Base-by-base conservation (phyloP, 2,888 invertebrate species). In the Spodoptera exigua region DNA sequence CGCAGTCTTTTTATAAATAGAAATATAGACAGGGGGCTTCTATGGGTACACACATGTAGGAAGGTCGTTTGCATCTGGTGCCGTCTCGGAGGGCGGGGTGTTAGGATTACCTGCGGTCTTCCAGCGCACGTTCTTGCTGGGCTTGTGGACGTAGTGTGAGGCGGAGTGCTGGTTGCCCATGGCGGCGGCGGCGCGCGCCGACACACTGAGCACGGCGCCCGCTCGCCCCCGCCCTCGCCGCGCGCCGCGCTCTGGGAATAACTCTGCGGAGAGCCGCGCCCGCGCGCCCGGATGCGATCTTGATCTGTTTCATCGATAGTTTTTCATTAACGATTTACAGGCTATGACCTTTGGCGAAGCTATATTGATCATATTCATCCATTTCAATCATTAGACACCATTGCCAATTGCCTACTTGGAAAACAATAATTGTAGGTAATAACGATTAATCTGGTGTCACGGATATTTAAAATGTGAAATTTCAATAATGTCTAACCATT, bases 61-160 rank as follows among this genome's bases (percentile, higher is more conserved):
- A 55, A n/a, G 45, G 13, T 32, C 52, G 54, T 43, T 53, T 46
- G 61, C 66, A 46, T 27, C 65, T 56, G 59, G 58, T 52, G 60
- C 62, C 64, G 73, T 63, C 27, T 70, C 61, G 54, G 40, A 48
- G 57, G 61, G 45, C 61, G 70, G 46, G 32, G 59, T 70, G 55
- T 69, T 70, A 71, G 71, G 77, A 73, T 93, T 96, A 97, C 97
- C 97, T 97, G 97, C 96, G 80, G 97, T 96, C 93, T 96, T 97
- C 97, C 97, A 97, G 93, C 97, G 97, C 81, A 97, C 96, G 95
- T 96, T 96, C 93, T 97, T 96, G 92, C 95, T 96, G 85, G 95
- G 96, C 89, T 95, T 94, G 85, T 86, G 84, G 74, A 86, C 82
- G 81, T 89, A 87, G 86, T 91, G 90, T 81, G 93, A 86, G 87